phyloP scores from a whole-genome alignment of 2,113 vertebrate species.

The Siphamia tubifer region DNA sequence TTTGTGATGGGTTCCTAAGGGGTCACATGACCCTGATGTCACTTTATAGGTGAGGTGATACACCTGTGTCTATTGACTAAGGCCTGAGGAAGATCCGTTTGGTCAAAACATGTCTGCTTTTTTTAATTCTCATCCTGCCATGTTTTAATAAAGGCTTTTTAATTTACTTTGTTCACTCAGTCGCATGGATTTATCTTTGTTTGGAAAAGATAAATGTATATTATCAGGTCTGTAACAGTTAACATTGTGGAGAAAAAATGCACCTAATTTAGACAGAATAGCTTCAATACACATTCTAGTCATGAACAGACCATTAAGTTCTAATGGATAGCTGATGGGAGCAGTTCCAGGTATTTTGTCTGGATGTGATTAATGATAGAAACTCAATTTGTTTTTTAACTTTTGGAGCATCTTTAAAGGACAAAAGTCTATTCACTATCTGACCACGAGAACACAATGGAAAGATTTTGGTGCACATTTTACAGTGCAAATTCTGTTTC shows the following conservation, averaged over 20 bases:
- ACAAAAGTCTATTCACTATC: background rate
- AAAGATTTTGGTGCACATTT: background rate
- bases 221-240: conserved; percentile 3
- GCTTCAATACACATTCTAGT: conserved; percentile 1
- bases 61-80: too few relatives aligned
- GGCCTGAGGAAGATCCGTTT: too few relatives aligned
- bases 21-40: too few relatives aligned
- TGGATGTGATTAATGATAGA: background rate
- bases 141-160: too few relatives aligned
- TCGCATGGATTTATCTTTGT: too few relatives aligned
- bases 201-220: background rate
- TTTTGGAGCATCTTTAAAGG: background rate
- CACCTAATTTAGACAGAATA: conserved; percentile 2
- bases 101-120: too few relatives aligned
- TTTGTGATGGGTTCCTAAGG: too few relatives aligned
- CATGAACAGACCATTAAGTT: conserved; percentile 15
- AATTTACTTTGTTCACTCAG: too few relatives aligned
- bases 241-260: background rate
- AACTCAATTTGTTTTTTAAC: background rate
- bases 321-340: background rate
- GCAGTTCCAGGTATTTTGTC: background rate
- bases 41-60: too few relatives aligned
- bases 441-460: background rate
- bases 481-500: background rate
- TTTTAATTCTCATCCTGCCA: too few relatives aligned